A percentile compares a stretch with the other conserved stretches of the same genome.
Evolutionary conservation across 1,140 invertebrate genomes (phyloP).

Genomic region (Acromyrmex heyeri): DNA sequence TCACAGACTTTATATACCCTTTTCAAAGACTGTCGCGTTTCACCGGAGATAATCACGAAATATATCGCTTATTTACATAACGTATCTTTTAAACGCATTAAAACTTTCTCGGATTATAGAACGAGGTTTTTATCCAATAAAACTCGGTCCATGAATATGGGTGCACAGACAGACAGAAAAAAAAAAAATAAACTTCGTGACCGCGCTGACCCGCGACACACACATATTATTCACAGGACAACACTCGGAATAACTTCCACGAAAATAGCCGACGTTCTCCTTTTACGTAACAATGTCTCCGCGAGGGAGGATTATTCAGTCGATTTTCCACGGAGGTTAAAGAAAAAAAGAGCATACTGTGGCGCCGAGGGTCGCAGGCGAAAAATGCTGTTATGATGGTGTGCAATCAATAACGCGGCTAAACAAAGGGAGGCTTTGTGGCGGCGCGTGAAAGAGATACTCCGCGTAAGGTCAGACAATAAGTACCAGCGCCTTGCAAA

Average conservation of each 20-base stretch:
- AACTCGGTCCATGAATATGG: background rate
- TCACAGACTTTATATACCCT: background rate
- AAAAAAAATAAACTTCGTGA: slow-evolving; percentile 27
- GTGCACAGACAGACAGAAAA: background rate
- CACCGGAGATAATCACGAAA: slow-evolving; percentile 17
- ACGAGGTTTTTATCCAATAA: background rate
- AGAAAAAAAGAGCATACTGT: slow-evolving; percentile 12
- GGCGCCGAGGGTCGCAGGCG: slow-evolving; percentile 17
- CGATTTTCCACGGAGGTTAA: background rate
- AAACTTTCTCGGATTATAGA: slow-evolving; percentile 30
- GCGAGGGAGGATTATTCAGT: background rate
- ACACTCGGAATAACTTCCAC: background rate
- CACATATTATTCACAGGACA: background rate
- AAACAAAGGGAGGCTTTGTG: slow-evolving; percentile 77
- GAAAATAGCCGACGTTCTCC: background rate
- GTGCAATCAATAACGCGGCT: slow-evolving; percentile 76
- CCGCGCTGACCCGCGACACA: slow-evolving; percentile 51
- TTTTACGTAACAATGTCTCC: slow-evolving; percentile 18
- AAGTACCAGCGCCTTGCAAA: slow-evolving; percentile 56
- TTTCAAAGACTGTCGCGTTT: slow-evolving; percentile 10
- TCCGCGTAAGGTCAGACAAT: slow-evolving; percentile 77
- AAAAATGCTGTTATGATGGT: slow-evolving; percentile 67
- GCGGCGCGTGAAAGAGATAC: slow-evolving; percentile 57
- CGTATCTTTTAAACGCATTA: background rate
- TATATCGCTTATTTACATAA: slow-evolving; percentile 30